Percentiles rank a stretch among this genome's conserved stretches.
Evolutionary conservation across 2,888 invertebrate species (phyloP).

Genomic region (Cryptocheilus praepositus): DNA sequence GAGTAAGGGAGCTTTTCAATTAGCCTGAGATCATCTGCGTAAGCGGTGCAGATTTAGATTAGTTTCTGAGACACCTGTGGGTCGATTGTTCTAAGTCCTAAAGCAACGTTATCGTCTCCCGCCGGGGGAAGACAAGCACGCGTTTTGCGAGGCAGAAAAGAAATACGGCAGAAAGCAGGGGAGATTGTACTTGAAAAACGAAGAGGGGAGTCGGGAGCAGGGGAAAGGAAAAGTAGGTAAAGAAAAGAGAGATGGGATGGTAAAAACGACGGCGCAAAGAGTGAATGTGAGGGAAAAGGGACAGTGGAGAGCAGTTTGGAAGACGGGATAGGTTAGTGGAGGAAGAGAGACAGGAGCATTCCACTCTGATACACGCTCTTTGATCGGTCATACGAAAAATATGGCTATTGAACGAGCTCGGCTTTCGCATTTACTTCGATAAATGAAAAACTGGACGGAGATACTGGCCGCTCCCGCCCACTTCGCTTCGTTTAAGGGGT

Average conservation of each 20-base stretch:
- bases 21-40: too few species aligned
- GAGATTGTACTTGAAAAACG: constrained; percentile 18
- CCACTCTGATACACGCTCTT: constrained; percentile 37
- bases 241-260: constrained; percentile 14
- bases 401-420: constrained; percentile 57
- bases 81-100: too few species aligned
- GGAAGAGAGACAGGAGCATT: neutral
- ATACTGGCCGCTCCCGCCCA: constrained; percentile 19
- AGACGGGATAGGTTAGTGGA: too few species aligned
- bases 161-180: constrained; percentile 13
- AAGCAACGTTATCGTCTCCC: too few species aligned
- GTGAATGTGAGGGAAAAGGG: constrained; percentile 12
- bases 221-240: constrained; percentile 13
- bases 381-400: constrained; percentile 59
- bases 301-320: neutral
- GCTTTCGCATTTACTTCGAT: constrained; percentile 55
- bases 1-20: too few species aligned
- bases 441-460: constrained; percentile 45
- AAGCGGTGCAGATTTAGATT: too few species aligned
- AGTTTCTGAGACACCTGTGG: too few species aligned
- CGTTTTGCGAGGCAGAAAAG: neutral
- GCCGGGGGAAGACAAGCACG: neutral
- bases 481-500: constrained; percentile 40
- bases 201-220: constrained; percentile 14
- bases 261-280: constrained; percentile 6